Conservation (phyloP, 2,797 vertebrate genomes). For the Chelon labrosus region DNA sequence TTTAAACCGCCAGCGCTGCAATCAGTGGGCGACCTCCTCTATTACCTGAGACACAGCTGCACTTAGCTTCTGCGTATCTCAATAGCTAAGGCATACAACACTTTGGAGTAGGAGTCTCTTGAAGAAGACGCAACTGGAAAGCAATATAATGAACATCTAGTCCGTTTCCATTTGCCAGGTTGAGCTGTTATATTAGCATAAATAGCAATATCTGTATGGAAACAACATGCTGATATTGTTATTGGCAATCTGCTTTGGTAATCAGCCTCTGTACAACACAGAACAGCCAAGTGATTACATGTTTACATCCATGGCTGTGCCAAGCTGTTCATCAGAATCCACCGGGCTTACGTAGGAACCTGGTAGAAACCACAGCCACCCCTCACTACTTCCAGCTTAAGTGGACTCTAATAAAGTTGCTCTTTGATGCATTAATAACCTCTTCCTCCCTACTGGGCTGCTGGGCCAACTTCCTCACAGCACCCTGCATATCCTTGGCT, state of each 20-base stretch:
- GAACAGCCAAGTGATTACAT: background rate
- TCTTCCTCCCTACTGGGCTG: constrained; percentile 62
- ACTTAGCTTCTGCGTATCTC: no score
- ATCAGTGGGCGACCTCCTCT: no score
- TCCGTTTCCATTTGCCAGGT: background rate
- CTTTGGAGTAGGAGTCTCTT: no score
- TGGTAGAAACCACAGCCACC: constrained; percentile 32
- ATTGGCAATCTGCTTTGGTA: background rate
- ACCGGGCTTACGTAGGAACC: constrained; percentile 9
- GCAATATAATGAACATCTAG: no score
- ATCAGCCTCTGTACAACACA: background rate
- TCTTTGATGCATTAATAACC: constrained; percentile 83
- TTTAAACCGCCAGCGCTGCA: no score
- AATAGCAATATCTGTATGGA: background rate
- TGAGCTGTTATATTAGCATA: background rate
- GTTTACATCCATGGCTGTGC: constrained; percentile 11
- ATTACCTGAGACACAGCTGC: no score
- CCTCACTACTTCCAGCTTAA: constrained; percentile 64
- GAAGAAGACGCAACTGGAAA: no score
- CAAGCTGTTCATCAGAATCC: constrained; percentile 27
- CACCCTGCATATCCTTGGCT: constrained; percentile 52
- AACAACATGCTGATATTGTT: background rate
- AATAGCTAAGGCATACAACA: no score
- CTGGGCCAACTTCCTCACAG: constrained; percentile 57
- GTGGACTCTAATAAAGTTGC: constrained; percentile 78